phyloP scores from a whole-genome alignment of 2,888 invertebrate species.

The Polyommatus iphigenia region DNA sequence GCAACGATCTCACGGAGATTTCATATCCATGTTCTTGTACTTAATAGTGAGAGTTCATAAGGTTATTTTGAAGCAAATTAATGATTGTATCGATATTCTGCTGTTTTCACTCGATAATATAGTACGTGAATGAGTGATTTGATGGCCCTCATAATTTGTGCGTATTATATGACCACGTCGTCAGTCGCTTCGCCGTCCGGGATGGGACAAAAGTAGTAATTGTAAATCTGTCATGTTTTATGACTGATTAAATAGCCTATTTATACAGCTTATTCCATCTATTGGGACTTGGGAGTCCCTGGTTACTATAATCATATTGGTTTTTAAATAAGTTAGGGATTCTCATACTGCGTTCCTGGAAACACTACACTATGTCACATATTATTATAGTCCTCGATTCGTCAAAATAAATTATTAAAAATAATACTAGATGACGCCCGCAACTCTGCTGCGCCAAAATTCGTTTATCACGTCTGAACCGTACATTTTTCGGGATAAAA shows the following conservation, averaged over 20 bases:
- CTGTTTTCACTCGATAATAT: conserved; percentile 34
- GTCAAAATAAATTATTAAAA: no score
- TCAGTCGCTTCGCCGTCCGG: neutral
- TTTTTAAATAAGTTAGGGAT: no score
- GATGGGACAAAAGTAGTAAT: neutral
- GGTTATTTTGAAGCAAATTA: conserved; percentile 31
- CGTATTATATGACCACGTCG: neutral
- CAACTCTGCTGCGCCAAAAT: no score
- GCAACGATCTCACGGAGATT: neutral
- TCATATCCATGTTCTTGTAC: neutral
- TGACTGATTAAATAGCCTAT: no score
- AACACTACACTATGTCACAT: no score
- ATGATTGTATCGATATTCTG: conserved; percentile 31
- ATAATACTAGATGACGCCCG: no score
- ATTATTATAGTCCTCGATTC: no score
- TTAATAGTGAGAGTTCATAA: conserved; percentile 30
- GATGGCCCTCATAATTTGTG: neutral
- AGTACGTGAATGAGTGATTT: neutral
- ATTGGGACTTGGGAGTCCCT: neutral
- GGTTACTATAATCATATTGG: no score
- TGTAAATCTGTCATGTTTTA: neutral
- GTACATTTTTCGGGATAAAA: no score
- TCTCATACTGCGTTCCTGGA: no score
- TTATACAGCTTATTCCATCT: neutral
- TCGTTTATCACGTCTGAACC: no score